phyloP scores from a whole-genome alignment of 2,888 invertebrate genomes.

The Lasioglossum vierecki region DNA sequence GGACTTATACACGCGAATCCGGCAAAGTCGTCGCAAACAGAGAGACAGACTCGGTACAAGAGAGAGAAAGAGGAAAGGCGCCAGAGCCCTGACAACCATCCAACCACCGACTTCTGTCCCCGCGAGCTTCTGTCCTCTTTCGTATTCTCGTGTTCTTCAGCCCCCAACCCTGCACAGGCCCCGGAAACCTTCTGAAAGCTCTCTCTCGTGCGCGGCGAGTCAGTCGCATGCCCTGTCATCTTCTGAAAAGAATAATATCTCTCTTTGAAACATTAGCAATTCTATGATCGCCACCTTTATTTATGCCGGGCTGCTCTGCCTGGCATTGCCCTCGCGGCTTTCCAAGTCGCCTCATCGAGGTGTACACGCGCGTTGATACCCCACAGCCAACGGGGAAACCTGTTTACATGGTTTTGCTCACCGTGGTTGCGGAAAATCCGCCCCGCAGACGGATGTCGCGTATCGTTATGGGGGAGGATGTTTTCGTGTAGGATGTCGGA shows the following conservation, averaged over 20 bases:
- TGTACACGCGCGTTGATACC: neutral
- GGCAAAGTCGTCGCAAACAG: conserved; percentile 51
- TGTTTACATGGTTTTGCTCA: conserved; percentile 48
- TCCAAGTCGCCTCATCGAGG: conserved; percentile 39
- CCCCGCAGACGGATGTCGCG: conserved; percentile 39
- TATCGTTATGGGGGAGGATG: conserved; percentile 9
- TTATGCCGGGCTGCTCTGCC: conserved; percentile 65
- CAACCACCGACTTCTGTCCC: conserved; percentile 53
- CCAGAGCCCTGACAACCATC: conserved; percentile 61
- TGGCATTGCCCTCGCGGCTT: conserved; percentile 51
- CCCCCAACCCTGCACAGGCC: conserved; percentile 15
- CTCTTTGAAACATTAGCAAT: conserved; percentile 81
- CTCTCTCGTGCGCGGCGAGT: conserved; percentile 53
- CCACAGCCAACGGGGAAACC: neutral
- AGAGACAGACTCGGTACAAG: neutral
- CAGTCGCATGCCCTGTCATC: conserved; percentile 71
- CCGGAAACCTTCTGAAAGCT: conserved; percentile 65
- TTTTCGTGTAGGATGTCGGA: conserved; percentile 32
- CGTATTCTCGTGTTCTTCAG: conserved; percentile 4
- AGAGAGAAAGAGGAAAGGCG: conserved; percentile 54
- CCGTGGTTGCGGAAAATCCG: conserved; percentile 61
- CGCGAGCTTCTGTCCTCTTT: conserved; percentile 22
- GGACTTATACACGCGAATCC: conserved; percentile 64
- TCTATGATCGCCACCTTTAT: conserved; percentile 80
- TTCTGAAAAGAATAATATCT: conserved; percentile 78